Evolutionary conservation across 2,113 vertebrate species (phyloP), one percentile per base, ranked within the genome.

Genomic region (Trogon melanurus): DNA sequence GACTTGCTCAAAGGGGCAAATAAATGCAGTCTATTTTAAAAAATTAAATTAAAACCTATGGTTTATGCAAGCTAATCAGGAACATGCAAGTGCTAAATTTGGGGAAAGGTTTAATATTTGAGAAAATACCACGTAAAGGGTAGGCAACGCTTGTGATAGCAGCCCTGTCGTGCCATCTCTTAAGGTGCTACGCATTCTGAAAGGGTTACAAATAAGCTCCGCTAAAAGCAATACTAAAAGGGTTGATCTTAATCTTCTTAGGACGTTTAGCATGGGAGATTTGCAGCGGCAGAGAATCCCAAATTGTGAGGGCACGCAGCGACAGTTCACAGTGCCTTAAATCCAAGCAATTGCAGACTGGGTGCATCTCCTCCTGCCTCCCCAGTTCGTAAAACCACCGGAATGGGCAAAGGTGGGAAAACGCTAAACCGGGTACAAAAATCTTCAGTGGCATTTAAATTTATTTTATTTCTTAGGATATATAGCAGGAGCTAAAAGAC

Each of bases 161-260:
- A 90, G 74, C 66, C 54, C 29, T 47, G 75, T 82, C 9, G 9
- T 61, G 65, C 47, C 74, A 47, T 8, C 79, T 78, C 83, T 50
- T 23, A 41, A 93, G 85, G 85, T 91, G 74, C 48, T 67, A 21
- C 38, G 6, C n/a, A 48, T 76, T 83, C 84, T 91, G 91, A 95
- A 93, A 92, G 65, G 75, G 79, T 94, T 93, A 93, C 88, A 94
- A 80, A 74, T 90, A 84, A 95, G 66, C 87, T 75, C 79, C 65
- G 91, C 79, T 91, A 94, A 97, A 95, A 95, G 75, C 72, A 76
- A 56, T 86, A 96, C 90, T 91, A 88, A 94, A 97, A 94, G 44
- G 47, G 81, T 54, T 86, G 91, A 95, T 95, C 69, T 84, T 93
- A 96, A 94, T 86, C 94, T 95, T 81, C 89, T 94, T 93, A 95